A percentile compares a stretch with the other conserved stretches of the same genome.
Evolutionary conservation across 2,888 invertebrate genomes (phyloP).

Genomic region (Melanotus villosus): DNA sequence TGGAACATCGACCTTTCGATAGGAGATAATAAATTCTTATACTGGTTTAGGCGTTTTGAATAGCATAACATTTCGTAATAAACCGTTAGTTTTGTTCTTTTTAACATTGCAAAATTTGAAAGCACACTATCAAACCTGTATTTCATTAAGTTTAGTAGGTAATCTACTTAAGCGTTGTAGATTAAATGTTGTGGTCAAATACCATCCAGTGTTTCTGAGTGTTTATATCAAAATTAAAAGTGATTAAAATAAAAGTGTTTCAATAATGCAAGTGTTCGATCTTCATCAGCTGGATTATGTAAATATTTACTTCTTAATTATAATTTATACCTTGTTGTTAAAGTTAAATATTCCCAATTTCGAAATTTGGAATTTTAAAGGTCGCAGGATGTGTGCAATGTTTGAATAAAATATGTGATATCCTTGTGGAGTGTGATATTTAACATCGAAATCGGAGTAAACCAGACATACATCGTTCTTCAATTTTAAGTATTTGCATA

Average conservation of each 20-base stretch:
- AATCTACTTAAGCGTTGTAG: slow-evolving; percentile 21
- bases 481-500: too few relatives aligned
- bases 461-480: too few relatives aligned
- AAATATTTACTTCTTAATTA: slow-evolving; percentile 49
- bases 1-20: slow-evolving; percentile 18
- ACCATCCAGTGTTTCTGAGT: neutral
- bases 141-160: slow-evolving; percentile 9
- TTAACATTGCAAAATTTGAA: slow-evolving; percentile 24
- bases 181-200: slow-evolving; percentile 12
- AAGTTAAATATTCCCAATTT: too few relatives aligned
- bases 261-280: slow-evolving; percentile 63
- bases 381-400: too few relatives aligned
- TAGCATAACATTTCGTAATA: slow-evolving; percentile 12
- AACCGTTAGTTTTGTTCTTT: slow-evolving; percentile 21
- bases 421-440: too few relatives aligned
- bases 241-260: neutral
- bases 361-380: too few relatives aligned
- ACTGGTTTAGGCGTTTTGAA: slow-evolving; percentile 10
- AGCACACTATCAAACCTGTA: slow-evolving; percentile 20
- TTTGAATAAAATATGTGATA: too few relatives aligned
- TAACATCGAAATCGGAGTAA: too few relatives aligned
- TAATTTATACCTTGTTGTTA: too few relatives aligned
- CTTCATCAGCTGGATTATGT: slow-evolving; percentile 63
- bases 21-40: neutral
- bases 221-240: slow-evolving; percentile 5